phyloP scores from a whole-genome alignment of 2,113 vertebrate species.

The Peromyscus leucopus region DNA sequence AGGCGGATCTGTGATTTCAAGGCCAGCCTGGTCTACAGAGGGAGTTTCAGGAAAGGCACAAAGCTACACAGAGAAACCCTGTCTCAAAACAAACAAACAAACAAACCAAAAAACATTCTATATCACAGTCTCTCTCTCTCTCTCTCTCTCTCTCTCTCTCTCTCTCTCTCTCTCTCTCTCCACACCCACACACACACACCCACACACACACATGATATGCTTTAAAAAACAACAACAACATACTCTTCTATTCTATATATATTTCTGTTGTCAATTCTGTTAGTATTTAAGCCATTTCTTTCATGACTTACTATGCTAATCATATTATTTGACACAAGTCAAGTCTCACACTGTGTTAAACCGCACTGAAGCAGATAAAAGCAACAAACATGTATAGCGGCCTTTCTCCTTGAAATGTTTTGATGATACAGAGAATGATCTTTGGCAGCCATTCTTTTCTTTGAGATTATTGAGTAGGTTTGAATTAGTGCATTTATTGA shows the following conservation, averaged over 20 bases:
- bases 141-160: neutral
- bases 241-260: neutral
- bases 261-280: neutral
- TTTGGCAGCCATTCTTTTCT: neutral
- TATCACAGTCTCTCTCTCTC: neutral
- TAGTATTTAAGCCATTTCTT: neutral
- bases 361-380: neutral
- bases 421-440: neutral
- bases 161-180: neutral
- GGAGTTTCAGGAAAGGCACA: no score
- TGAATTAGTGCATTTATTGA: neutral
- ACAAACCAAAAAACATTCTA: neutral
- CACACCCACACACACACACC: neutral
- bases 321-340: conserved; percentile 9
- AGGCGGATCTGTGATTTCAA: no score
- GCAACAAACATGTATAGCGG: neutral
- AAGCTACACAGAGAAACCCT: no score
- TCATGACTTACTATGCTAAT: neutral
- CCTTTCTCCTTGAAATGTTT: neutral
- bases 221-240: neutral
- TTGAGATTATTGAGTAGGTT: neutral
- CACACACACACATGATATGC: neutral
- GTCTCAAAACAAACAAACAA: no score
- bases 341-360: conserved; percentile 28
- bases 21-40: no score